These are phyloP conservation scores for Drosophila nigricruria DNA, from an alignment of 2,888 invertebrate genomes.

Conservation along the genomic window DNA sequence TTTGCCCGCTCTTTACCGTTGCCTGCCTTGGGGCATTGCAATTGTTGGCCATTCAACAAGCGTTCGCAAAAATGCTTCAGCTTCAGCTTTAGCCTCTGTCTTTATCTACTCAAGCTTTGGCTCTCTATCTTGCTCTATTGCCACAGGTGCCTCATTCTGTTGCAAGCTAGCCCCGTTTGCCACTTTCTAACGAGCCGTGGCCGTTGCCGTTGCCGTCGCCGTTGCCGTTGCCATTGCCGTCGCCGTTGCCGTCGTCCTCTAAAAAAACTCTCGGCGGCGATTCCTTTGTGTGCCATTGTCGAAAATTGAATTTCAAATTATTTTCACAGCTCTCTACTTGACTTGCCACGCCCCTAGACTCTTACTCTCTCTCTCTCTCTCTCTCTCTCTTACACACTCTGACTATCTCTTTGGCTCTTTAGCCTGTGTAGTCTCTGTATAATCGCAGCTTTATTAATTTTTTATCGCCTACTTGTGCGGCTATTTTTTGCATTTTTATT, in stretches of 20 bases:
- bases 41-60: conserved; percentile 72
- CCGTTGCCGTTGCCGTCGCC: conserved; percentile 4
- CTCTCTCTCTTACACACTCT: conserved; percentile 6
- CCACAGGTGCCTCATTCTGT: conserved; percentile 50
- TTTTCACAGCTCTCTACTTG: conserved; percentile 74
- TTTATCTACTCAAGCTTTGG: conserved; percentile 13
- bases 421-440: conserved; percentile 55
- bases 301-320: conserved; percentile 81
- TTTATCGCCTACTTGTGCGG: conserved; percentile 79
- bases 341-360: conserved; percentile 37
- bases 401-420: background rate
- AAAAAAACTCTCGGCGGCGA: conserved; percentile 50
- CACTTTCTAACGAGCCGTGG: conserved; percentile 66
- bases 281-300: conserved; percentile 81
- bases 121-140: conserved; percentile 29
- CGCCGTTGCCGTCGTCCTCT: conserved; percentile 3
- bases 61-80: conserved; percentile 40
- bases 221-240: background rate
- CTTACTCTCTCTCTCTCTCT: conserved; percentile 19
- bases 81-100: conserved; percentile 13
- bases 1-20: background rate
- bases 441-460: conserved; percentile 81
- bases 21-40: conserved; percentile 49
- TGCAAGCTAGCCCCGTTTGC: conserved; percentile 40
- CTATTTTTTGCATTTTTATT: conserved; percentile 79